Base-by-base conservation (phyloP, 2,797 vertebrate genomes). In the Dendrocincla tyrannina region DNA sequence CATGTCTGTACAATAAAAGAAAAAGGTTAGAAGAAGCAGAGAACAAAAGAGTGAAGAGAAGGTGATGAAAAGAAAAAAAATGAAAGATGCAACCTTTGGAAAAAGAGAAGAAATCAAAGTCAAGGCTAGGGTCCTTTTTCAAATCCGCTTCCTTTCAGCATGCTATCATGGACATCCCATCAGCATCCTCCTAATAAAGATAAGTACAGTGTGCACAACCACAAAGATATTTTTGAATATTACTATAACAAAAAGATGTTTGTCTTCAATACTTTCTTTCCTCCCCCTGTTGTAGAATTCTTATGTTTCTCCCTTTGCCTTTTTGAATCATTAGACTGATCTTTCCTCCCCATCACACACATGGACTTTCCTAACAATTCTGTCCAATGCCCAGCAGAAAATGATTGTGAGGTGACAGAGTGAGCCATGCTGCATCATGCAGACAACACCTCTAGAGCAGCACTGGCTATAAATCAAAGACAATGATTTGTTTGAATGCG, bases 251-350 rank as follows among this genome's bases (percentile, higher is more conserved):
- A 79, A 63, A 78, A 78, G 44, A 16, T 47, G 30, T 27, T 39
- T 86, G 3, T 70, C 63, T 83, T 93, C 68, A 41, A 74, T 64
- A 55, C 55, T 56, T 66, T 46, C 42, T 72, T 83, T 58, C 25
- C 32, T 60, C 22, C 73, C 49, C 62, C 56, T 75, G 37, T 28
- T 90, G n/a, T 46, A 63, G 11, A 76, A 15, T 62, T 53, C 41
- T 88, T 92, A 76, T 18, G n/a, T 92, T 88, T 90, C 64, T 53
- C 27, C 44, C 60, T 46, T 47, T 92, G 44, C 41, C 63, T 87
- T 88, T 93, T 69, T 68, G 50, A 94, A 93, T 58, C 39, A 70
- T 80, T 87, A 97, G 44, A 79, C 9, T 64, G 35, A 90, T 68
- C 76, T 84, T 94, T 49, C 27, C 49, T 41, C 67, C 50, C 64